Evolutionary conservation across 2,113 vertebrate species (phyloP), one percentile per base, ranked within the genome.

Genomic region (Petrocephalus zakoni): DNA sequence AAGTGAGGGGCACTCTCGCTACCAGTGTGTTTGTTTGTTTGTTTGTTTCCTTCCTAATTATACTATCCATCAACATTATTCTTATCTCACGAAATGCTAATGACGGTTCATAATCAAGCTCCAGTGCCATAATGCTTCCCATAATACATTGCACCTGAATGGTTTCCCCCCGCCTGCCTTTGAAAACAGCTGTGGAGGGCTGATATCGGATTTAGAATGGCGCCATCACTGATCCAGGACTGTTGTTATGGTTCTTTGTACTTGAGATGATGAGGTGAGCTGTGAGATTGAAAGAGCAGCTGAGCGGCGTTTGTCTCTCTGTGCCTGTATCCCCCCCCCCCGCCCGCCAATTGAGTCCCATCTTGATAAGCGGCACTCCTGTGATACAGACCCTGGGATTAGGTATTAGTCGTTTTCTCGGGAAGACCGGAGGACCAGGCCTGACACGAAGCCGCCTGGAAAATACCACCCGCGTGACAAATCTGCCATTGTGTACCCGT

Each of bases 81-180:
- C 37, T 61, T 87, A 61, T 87, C 85, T 46, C 29, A 46, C 21
- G 61, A 61, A 85, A 85, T 34, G 25, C 47, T 85, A 85, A 85
- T 85, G 51, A 53, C 2, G 25, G 83, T n/a, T 55, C n/a, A 85
- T 85, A 85, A 85, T 85, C 83, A 85, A 53, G 83, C 47, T 85
- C 34, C 83, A 51, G 46, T 84, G 46, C 46, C 19, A 84, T 51
- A 51, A 84, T 84, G 42, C 81, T 84, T 47, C 81, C 81, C 81
- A 84, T 84, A 84, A 84, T 84, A 3, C 81, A 84, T 84, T 84
- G 49, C 81, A 84, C 81, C 81, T 84, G 81, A 78, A 78, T 78
- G 72, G 15, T 4, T 78, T 2, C 34, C 68, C 34, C 15, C 72
- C 34, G 34, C 72, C 72, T 29, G 15, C 34, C 25, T 37, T 29